Base-by-base conservation (phyloP, 2,797 vertebrate genomes). In the Sciaenops ocellatus region DNA sequence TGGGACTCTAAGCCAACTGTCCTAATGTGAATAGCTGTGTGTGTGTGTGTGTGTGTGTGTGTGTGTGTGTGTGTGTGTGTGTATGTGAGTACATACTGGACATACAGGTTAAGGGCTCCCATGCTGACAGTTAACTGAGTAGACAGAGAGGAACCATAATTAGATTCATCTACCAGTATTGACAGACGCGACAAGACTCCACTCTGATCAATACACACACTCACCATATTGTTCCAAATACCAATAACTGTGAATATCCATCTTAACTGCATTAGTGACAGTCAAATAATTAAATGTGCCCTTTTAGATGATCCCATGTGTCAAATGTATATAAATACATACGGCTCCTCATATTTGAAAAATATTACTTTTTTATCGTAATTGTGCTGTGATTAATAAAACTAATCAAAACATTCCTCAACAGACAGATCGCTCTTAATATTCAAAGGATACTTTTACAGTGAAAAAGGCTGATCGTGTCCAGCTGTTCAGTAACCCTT, bases 101-200 rank as follows among this genome's bases (percentile, higher is more conserved):
- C 65, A 72, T 73, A 61, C 69, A 87, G 79, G 75, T 78, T 89
- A 83, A 94, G 91, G 88, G 87, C 92, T 93, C 94, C 94, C 93
- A 87, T 86, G 93, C 88, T 90, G 93, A 90, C 91, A 92, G 93
- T 95, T 92, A 93, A 92, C 88, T 18, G 86, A 87, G 89, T 85
- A 87, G 88, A 92, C 83, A 69, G 81, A 92, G 87, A 87, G 67
- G 85, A 84, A 88, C 90, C 85, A 89, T 94, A 94, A 95, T 94
- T 95, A 94, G 94, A 94, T 93, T 93, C 88, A 94, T 94, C 92
- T 90, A 85, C 90, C 73, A 71, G 80, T 94, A 94, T 94, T 93
- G 93, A 93, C 92, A 90, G 88, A 89, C 6, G 78, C 84, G 69
- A 87, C 87, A 87, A 88, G 89, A 89, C 83, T 82, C 66, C 62